These are phyloP conservation scores for Arctia plantaginis DNA, from an alignment of 2,888 invertebrate genomes.

Conservation along the genomic window DNA sequence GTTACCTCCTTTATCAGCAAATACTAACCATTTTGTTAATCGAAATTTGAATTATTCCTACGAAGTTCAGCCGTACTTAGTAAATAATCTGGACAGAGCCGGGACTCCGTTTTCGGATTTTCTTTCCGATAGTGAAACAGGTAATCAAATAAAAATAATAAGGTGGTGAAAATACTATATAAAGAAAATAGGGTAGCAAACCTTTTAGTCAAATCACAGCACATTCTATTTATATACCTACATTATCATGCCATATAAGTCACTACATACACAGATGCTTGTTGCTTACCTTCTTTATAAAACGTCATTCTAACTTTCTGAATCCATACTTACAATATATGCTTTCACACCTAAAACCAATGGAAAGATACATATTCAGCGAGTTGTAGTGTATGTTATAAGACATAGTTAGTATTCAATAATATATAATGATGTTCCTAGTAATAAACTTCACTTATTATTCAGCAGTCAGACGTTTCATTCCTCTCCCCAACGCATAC, in stretches of 20 bases:
- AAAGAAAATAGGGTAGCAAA: not conserved
- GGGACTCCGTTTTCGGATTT: conserved; percentile 81
- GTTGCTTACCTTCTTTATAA: not conserved
- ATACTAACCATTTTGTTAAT: conserved; percentile 68
- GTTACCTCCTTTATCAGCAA: conserved; percentile 73
- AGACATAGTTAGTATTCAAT: too few relatives aligned
- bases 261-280: not conserved
- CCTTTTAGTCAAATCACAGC: not conserved
- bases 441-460: too few relatives aligned
- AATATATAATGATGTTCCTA: too few relatives aligned
- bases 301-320: not conserved
- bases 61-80: conserved; percentile 65
- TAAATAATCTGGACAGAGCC: conserved; percentile 69
- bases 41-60: conserved; percentile 76
- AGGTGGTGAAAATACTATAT: too few relatives aligned
- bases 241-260: not conserved
- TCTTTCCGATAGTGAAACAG: conserved; percentile 81
- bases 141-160: conserved; percentile 48
- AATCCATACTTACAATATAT: not conserved
- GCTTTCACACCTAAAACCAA: too few relatives aligned
- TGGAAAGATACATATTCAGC: too few relatives aligned
- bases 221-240: not conserved
- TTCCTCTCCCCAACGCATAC: too few relatives aligned
- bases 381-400: too few relatives aligned
- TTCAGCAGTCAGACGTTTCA: too few relatives aligned